Percentiles rank a stretch among this genome's conserved stretches.
These are phyloP conservation scores for Coelopa pilipes DNA, from an alignment of 2,888 invertebrate species.

Conservation along the genomic window DNA sequence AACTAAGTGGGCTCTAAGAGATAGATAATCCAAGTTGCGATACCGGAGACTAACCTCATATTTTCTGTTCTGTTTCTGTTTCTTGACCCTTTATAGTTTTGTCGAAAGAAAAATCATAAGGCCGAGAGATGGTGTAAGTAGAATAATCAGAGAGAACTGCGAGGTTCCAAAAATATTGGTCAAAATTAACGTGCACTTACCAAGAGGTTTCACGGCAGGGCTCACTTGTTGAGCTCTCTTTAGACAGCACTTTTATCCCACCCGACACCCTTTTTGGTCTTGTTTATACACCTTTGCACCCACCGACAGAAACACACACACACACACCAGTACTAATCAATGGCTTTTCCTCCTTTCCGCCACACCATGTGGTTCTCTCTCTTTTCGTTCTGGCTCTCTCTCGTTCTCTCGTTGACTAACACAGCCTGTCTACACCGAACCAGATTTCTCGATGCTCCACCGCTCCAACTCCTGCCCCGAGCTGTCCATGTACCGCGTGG, in stretches of 20 bases:
- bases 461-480: constrained; percentile 78
- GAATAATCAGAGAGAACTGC: constrained; percentile 5
- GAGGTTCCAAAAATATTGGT: constrained; percentile 36
- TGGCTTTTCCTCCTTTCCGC: constrained; percentile 25
- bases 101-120: constrained; percentile 53
- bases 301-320: background rate
- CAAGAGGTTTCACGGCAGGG: background rate
- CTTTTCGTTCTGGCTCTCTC: constrained; percentile 6
- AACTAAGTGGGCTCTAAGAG: background rate
- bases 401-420: constrained; percentile 3
- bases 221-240: background rate
- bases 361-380: no score
- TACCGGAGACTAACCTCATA: background rate
- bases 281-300: no score
- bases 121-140: constrained; percentile 31
- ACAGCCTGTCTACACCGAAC: constrained; percentile 81
- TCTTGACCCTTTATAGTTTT: constrained; percentile 52
- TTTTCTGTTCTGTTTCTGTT: constrained; percentile 19
- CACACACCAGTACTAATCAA: constrained; percentile 1
- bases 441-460: constrained; percentile 61
- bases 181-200: constrained; percentile 30
- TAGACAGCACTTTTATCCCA: constrained; percentile 15
- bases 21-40: constrained; percentile 7
- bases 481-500: constrained; percentile 73
- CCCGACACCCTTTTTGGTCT: no score